Evolutionary conservation across 2,888 invertebrate species (phyloP).

Genomic region (Bursaphelenchus okinawaensis): DNA sequence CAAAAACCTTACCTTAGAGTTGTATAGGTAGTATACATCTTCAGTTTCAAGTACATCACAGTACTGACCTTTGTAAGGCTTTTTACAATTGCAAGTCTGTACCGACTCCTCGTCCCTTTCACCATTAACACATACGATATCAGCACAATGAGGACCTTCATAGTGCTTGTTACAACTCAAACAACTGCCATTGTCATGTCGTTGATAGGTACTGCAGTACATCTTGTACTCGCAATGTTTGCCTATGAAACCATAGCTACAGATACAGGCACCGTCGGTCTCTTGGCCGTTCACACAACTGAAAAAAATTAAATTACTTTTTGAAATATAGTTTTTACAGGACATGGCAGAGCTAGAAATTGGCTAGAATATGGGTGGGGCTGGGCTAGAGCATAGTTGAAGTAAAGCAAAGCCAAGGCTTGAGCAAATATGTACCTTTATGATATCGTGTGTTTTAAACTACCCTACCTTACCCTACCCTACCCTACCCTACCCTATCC

Average conservation of each 20-base stretch:
- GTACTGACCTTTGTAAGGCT: slow-evolving; percentile 21
- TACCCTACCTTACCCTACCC: too few relatives aligned
- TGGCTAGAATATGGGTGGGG: too few relatives aligned
- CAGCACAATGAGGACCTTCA: slow-evolving; percentile 40
- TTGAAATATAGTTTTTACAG: too few relatives aligned
- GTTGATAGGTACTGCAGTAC: slow-evolving; percentile 25
- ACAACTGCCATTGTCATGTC: slow-evolving; percentile 26
- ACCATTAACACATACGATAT: slow-evolving; percentile 44
- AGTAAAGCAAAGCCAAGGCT: too few relatives aligned
- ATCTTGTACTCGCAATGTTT: slow-evolving; percentile 42
- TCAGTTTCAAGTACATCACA: slow-evolving; percentile 28
- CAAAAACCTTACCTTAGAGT: slow-evolving; percentile 23
- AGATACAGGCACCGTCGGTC: slow-evolving; percentile 37
- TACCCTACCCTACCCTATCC: too few relatives aligned
- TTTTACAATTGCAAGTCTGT: slow-evolving; percentile 31
- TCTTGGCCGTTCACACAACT: slow-evolving; percentile 46
- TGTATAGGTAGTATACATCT: slow-evolving; percentile 34
- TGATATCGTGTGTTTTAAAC: too few relatives aligned
- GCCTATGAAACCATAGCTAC: slow-evolving; percentile 44
- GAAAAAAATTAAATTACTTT: too few relatives aligned
- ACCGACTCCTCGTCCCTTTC: slow-evolving; percentile 21
- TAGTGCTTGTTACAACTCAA: slow-evolving; percentile 38
- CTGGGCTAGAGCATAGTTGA: too few relatives aligned
- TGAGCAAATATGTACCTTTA: too few relatives aligned
- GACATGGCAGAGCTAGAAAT: too few relatives aligned